Base-by-base conservation (phyloP, 2,113 vertebrate genomes). In the Ondatra zibethicus region DNA sequence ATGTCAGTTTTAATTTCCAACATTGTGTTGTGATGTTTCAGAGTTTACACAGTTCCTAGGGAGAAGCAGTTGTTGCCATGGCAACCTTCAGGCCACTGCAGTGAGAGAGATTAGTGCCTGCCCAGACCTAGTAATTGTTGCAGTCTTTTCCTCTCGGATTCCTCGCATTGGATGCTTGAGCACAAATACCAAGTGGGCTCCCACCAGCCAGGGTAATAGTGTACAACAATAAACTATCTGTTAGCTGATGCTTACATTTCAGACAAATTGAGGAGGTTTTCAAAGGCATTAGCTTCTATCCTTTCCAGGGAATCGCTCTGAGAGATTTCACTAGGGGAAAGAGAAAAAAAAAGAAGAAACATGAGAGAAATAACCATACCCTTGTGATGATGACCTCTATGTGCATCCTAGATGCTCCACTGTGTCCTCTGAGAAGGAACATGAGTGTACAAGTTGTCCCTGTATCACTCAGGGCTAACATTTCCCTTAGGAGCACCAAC, bases 191-290 rank as follows among this genome's bases (percentile, higher is more conserved):
- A n/a, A 97, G 96, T 89, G 92, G 94, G 68, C 88, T 96, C 68
- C 89, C 87, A 92, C 91, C 96, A 97, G 92, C 0, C 9, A 93
- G 84, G 93, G 96, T 80, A 91, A 33, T 19, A 96, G 97, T 89
- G 86, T 96, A 89, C 0, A 55, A 88, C 27, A 23, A 14, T 73
- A 95, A 94, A 96, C 42, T 95, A 90, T 96, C 95, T 96, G 94
- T 96, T 25, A 97, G 93, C 85, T 52, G 93, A 88, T 97, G 98
- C 99, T 99, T 99, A 99, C 99, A 99, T 99, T 99, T 99, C 98
- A 96, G 98, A 98, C 98, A 99, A 97, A 97, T 98, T 98, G 97
- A 98, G 98, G 93, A 99, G 99, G 97, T 96, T 99, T 96, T 99
- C 98, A 98, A 99, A 99, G 58, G 99, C 99, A 0, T 98, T 98